Evolutionary conservation across 2,888 invertebrate species (phyloP).

Genomic region (Seira ritae): DNA sequence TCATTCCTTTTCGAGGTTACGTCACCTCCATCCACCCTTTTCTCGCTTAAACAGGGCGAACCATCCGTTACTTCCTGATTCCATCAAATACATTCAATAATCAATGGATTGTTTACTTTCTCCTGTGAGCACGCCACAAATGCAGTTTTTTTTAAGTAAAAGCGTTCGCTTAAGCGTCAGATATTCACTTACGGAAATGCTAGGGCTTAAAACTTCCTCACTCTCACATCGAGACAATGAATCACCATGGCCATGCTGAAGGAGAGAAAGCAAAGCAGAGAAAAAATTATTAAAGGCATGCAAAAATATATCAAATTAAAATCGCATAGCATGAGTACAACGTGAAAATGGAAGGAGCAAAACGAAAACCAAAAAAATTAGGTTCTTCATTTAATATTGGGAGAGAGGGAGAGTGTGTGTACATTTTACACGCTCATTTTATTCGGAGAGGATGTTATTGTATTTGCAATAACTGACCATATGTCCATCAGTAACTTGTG

Average conservation of each 20-base stretch:
- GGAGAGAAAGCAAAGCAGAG: conserved; percentile 4
- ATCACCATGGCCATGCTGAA: conserved; percentile 46
- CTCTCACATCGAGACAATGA: conserved; percentile 71
- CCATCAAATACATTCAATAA: too few species aligned
- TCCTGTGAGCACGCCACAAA: too few species aligned
- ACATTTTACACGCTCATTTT: neutral
- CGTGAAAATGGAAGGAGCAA: conserved; percentile 2
- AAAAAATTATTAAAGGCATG: conserved; percentile 1
- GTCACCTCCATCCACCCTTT: too few species aligned
- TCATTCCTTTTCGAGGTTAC: too few species aligned
- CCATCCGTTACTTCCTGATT: too few species aligned
- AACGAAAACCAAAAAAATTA: too few species aligned
- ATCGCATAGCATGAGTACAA: neutral
- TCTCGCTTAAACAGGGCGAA: too few species aligned
- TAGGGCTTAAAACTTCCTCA: conserved; percentile 67
- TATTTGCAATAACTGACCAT: conserved; percentile 45
- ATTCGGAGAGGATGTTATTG: too few species aligned
- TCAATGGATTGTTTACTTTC: too few species aligned
- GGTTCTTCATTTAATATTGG: too few species aligned
- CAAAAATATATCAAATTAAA: neutral
- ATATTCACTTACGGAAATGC: conserved; percentile 35
- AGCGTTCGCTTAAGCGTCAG: too few species aligned
- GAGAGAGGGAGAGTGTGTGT: neutral
- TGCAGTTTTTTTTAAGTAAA: too few species aligned
- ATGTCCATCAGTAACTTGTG: conserved; percentile 61